A percentile compares a stretch with the other conserved stretches of the same genome.
These are phyloP conservation scores for Perca schrenkii DNA, from an alignment of 2,113 vertebrate genomes.

Conservation along the genomic window DNA sequence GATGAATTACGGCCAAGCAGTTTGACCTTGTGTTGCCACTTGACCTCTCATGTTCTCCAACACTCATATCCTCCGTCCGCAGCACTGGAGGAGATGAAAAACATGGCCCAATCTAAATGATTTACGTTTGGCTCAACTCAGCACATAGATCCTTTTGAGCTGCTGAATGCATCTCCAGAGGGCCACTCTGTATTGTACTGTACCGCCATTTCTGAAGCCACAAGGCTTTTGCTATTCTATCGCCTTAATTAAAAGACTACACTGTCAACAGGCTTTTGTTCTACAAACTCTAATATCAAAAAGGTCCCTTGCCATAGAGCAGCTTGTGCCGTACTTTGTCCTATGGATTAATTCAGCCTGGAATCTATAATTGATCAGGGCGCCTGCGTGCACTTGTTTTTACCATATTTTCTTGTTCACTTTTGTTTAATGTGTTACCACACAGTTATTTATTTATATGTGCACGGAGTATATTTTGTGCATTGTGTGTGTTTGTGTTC, in stretches of 20 bases:
- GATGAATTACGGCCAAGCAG: slow-evolving; percentile 66
- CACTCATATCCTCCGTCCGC: slow-evolving; percentile 60
- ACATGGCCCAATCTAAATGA: slow-evolving; percentile 72
- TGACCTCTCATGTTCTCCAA: slow-evolving; percentile 71
- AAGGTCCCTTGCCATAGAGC: slow-evolving; percentile 58
- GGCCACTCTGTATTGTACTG: slow-evolving; percentile 41
- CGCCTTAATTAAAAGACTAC: slow-evolving; percentile 74
- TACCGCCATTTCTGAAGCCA: slow-evolving; percentile 62
- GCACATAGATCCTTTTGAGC: slow-evolving; percentile 64
- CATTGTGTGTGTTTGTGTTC: slow-evolving; percentile 14
- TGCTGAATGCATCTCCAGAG: slow-evolving; percentile 64
- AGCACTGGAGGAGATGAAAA: slow-evolving; percentile 66
- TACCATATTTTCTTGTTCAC: slow-evolving; percentile 42
- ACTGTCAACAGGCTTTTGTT: slow-evolving; percentile 73
- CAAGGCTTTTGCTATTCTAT: slow-evolving; percentile 60
- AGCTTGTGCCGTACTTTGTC: slow-evolving; percentile 51
- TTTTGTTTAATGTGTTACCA: slow-evolving; percentile 43
- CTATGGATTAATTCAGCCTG: slow-evolving; percentile 62
- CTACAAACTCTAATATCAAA: slow-evolving; percentile 70
- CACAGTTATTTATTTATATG: slow-evolving; percentile 37
- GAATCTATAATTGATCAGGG: slow-evolving; percentile 65
- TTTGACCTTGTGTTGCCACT: slow-evolving; percentile 75
- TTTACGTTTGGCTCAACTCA: slow-evolving; percentile 64
- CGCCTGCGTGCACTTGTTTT: slow-evolving; percentile 9
- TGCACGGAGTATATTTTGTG: slow-evolving; percentile 32